Conservation (phyloP, 2,113 vertebrate species). For the Varanus salvator region DNA sequence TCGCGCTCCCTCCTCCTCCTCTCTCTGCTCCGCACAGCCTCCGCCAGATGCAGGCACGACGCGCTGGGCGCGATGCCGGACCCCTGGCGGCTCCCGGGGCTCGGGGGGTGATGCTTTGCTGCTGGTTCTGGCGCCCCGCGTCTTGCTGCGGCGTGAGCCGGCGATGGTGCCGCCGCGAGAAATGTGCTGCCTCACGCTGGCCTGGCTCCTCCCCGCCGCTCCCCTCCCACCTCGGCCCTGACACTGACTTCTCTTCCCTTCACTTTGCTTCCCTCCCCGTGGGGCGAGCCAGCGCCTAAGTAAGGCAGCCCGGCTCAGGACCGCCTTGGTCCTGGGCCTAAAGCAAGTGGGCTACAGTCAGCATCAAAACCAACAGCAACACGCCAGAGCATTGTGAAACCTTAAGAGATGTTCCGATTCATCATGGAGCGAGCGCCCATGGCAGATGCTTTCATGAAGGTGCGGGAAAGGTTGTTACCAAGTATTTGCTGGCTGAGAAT, state of each 20-base stretch:
- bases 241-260: conserved; percentile 55
- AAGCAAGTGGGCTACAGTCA: neutral
- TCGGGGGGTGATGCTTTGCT: neutral
- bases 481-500: neutral
- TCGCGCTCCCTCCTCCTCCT: too few relatives aligned
- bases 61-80: neutral
- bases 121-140: conserved; percentile 2
- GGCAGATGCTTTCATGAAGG: neutral
- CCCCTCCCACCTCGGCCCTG: conserved; percentile 40
- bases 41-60: neutral
- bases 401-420: neutral
- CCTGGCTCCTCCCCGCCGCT: conserved; percentile 66
- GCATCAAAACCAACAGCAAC: too few relatives aligned
- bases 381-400: too few relatives aligned
- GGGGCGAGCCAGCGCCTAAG: neutral
- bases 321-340: neutral
- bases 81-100: neutral
- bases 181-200: conserved; percentile 81
- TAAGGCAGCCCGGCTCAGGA: neutral
- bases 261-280: neutral
- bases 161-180: conserved; percentile 43
- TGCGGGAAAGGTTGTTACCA: neutral
- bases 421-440: neutral
- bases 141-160: neutral
- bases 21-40: neutral